Base-by-base conservation (phyloP, 2,797 vertebrate species). In the Rhadinocentrus ornatus region DNA sequence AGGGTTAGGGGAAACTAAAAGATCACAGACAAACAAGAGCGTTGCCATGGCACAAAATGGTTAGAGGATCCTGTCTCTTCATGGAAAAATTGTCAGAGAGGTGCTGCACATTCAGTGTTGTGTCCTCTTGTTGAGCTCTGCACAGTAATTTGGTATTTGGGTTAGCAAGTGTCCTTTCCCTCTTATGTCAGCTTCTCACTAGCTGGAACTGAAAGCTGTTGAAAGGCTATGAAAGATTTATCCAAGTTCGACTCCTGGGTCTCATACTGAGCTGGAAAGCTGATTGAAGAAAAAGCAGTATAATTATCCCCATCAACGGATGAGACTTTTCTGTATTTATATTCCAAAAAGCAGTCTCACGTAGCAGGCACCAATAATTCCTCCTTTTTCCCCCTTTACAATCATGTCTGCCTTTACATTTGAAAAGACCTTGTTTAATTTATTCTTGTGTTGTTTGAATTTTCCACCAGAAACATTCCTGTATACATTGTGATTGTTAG, bases 161-260 rank as follows among this genome's bases (percentile, higher is more conserved):
- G 81, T 73, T 84, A 80, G 71, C 77, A 66, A 63, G 78, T 73
- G 81, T 79, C 64, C 61, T 46, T 24, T 58, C 89, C 56, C 66
- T 85, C 66, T 77, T 31, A 57, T 85, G 77, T 85, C 69, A 66
- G 70, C 73, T 78, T 78, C 71, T 70, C 37, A 54, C 71, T 60
- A 66, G 71, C 71, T 71, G 55, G 50, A 83, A 69, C 73, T 69
- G 72, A 88, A 85, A 62, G 70, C 70, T 73, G 58, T 68, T 83
- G 80, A 89, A 89, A 88, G 52, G 68, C 73, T 76, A 63, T 86
- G 74, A 87, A 86, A 88, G 80, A 85, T 88, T 0, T 65, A 86
- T 91, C 80, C 66, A 76, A 77, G 75, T 78, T 62, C 75, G 80
- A 83, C 83, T 82, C 81, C 27, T 64, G 72, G 75, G 74, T 84